Evolutionary conservation across 1,140 invertebrate genomes (phyloP).

Genomic region (Ceratitis capitata): DNA sequence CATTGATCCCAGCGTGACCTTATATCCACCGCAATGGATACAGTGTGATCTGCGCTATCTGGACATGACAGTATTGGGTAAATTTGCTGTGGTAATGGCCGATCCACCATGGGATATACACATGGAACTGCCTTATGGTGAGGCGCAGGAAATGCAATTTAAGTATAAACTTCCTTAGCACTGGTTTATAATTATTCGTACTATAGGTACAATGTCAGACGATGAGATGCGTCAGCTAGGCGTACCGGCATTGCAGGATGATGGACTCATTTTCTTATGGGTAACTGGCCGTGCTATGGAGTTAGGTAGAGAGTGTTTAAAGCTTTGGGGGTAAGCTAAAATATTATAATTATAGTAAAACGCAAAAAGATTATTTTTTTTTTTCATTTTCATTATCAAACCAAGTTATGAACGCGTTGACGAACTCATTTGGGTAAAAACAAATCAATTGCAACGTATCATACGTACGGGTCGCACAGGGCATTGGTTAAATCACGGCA

Average conservation of each 20-base stretch:
- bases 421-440: conserved; percentile 99
- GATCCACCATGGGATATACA: conserved; percentile 99
- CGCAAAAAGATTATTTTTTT: not conserved
- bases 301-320: conserved; percentile 89
- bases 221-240: conserved; percentile 97
- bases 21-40: conserved; percentile 94
- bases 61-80: conserved; percentile 95
- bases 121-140: conserved; percentile 92
- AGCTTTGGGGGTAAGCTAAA: conserved; percentile 78
- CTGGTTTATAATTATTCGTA: not conserved
- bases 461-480: conserved; percentile 96
- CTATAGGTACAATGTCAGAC: conserved; percentile 90
- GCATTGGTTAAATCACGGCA: conserved; percentile 98
- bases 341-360: not conserved
- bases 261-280: conserved; percentile 97
- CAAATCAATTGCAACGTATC: conserved; percentile 96
- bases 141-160: not conserved
- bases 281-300: conserved; percentile 99
- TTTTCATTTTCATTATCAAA: not conserved
- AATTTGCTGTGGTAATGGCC: conserved; percentile 94
- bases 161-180: not conserved
- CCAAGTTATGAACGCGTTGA: conserved; percentile 91
- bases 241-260: conserved; percentile 90
- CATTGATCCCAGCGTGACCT: conserved; percentile 70
- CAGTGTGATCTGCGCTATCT: conserved; percentile 95